Conservation (phyloP, 2,797 vertebrate species). For the Gorsachius magnificus region DNA sequence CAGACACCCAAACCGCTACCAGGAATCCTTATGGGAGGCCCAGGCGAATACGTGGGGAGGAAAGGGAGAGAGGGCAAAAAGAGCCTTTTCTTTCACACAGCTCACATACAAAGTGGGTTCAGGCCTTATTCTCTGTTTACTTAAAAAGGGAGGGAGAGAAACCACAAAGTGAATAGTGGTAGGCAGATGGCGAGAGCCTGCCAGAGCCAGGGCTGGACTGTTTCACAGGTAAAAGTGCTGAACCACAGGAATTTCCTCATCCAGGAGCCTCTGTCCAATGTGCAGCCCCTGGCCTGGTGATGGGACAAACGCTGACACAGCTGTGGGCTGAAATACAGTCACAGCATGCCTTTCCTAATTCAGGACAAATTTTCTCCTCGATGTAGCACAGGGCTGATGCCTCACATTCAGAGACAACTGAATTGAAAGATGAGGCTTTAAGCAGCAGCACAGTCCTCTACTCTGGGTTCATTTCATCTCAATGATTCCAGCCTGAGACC, state of each 20-base stretch:
- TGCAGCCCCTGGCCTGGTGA: not conserved
- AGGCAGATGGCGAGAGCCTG: not conserved
- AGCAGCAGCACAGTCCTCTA: not conserved
- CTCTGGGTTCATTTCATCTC: not conserved
- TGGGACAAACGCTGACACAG: not conserved
- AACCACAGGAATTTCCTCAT: not conserved
- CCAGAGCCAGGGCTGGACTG: not conserved
- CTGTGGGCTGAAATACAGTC: not conserved
- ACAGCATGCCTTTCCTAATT: not conserved
- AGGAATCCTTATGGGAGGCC: not conserved
- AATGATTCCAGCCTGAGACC: not conserved
- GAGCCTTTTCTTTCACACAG: not conserved
- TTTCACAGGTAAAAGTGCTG: not conserved
- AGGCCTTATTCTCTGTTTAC: not conserved
- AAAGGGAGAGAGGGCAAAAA: not conserved
- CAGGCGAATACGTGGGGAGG: fast-evolving
- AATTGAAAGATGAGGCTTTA: not conserved
- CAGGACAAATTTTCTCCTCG: not conserved
- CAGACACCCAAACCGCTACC: not conserved
- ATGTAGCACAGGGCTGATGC: not conserved
- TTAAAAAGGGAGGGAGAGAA: not conserved
- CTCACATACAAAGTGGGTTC: not conserved
- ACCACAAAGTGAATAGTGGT: not conserved
- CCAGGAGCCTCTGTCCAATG: not conserved
- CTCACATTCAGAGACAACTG: not conserved